Conservation (phyloP, 2,888 invertebrate species). For the Ophion ventricosus region DNA sequence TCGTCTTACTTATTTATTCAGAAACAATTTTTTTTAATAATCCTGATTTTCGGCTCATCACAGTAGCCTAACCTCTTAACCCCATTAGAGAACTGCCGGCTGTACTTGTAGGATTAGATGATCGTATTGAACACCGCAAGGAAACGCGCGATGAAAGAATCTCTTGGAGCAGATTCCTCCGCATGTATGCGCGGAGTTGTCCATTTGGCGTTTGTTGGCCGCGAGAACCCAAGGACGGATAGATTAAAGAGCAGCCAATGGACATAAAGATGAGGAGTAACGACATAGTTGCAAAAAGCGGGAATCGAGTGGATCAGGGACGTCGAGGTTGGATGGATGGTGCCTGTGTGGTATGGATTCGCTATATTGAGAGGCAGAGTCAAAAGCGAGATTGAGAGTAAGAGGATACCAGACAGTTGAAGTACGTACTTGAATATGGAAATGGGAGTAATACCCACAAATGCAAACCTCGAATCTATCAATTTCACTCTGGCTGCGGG, state of each 20-base stretch:
- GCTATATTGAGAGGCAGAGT: conserved; percentile 59
- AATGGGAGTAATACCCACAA: conserved; percentile 74
- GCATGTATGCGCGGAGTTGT: too few relatives aligned
- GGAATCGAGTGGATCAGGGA: conserved; percentile 53
- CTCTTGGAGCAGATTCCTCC: too few relatives aligned
- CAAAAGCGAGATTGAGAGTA: conserved; percentile 67
- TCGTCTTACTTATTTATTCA: too few relatives aligned
- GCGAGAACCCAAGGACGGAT: background rate
- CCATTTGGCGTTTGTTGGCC: background rate
- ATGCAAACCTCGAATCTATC: conserved; percentile 80
- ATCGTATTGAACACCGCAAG: conserved; percentile 7
- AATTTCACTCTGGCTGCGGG: conserved; percentile 75
- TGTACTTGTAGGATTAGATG: background rate
- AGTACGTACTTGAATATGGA: conserved; percentile 79
- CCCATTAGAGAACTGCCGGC: too few relatives aligned
- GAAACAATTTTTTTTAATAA: too few relatives aligned
- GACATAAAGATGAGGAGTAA: conserved; percentile 48
- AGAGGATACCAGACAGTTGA: conserved; percentile 65
- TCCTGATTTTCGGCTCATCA: too few relatives aligned
- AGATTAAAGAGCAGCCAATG: background rate
- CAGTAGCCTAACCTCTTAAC: too few relatives aligned
- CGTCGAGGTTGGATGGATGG: conserved; percentile 46
- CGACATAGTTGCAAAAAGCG: conserved; percentile 22
- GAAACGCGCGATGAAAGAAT: background rate
- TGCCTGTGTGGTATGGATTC: conserved; percentile 46